These are phyloP conservation scores for Cephus sareptanus DNA, from an alignment of 2,888 invertebrate genomes.

Conservation along the genomic window DNA sequence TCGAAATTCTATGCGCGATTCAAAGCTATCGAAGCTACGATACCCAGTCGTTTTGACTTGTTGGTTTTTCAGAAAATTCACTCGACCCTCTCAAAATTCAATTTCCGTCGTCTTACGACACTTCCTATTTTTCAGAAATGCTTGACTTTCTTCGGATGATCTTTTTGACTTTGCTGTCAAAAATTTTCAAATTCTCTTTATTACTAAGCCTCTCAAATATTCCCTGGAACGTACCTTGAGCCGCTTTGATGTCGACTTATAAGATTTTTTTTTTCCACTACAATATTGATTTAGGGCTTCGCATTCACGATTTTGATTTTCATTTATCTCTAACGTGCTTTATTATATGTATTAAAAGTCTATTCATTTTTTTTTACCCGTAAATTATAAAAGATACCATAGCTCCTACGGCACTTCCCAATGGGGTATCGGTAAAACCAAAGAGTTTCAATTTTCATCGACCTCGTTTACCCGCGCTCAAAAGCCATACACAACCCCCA, in stretches of 20 bases:
- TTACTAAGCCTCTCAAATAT: background rate
- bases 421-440: background rate
- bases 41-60: background rate
- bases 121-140: background rate
- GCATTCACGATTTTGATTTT: no score
- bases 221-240: background rate
- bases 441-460: background rate
- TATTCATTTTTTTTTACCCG: background rate
- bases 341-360: background rate
- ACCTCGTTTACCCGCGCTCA: background rate
- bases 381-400: background rate
- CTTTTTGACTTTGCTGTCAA: slow-evolving; percentile 24
- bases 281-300: no score
- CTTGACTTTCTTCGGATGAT: slow-evolving; percentile 20
- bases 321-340: background rate
- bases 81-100: background rate
- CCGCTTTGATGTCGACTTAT: background rate
- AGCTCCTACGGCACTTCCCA: background rate
- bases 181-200: background rate
- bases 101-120: slow-evolving; percentile 21
- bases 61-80: background rate
- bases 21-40: background rate
- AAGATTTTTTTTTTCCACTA: background rate
- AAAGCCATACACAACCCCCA: background rate
- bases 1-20: background rate